These are phyloP conservation scores for Carposina sasakii DNA, from an alignment of 1,140 invertebrate species.

Conservation along the genomic window DNA sequence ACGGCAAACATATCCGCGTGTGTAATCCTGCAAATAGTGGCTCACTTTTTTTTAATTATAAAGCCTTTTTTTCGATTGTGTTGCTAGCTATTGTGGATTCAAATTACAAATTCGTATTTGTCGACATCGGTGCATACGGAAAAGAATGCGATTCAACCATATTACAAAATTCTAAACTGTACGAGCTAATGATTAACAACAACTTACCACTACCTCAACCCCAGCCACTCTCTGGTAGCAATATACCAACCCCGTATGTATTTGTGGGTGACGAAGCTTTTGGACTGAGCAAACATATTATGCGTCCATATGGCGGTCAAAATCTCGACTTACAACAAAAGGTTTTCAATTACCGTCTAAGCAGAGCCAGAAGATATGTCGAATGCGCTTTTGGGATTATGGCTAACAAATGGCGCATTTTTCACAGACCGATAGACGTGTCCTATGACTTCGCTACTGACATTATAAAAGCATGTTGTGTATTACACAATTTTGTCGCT, in stretches of 20 bases:
- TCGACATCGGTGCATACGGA: conserved; percentile 10
- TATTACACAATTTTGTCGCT: neutral
- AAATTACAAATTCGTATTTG: conserved; percentile 8
- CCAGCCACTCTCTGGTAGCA: conserved; percentile 9
- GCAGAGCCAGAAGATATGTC: neutral
- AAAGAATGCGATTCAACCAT: conserved; percentile 9
- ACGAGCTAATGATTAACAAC: conserved; percentile 9
- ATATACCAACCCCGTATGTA: conserved; percentile 8
- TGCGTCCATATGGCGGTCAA: conserved; percentile 8
- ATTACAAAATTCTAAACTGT: conserved; percentile 10
- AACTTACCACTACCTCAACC: conserved; percentile 9
- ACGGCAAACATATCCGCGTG: conserved; percentile 2
- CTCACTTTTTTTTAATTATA: conserved; percentile 10
- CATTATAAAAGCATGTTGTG: neutral
- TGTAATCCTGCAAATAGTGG: conserved; percentile 9
- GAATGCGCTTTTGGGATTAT: neutral
- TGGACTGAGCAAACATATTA: conserved; percentile 4
- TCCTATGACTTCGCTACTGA: neutral
- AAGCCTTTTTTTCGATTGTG: conserved; percentile 6
- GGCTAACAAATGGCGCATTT: neutral
- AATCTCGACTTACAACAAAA: conserved; percentile 10
- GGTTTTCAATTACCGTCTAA: conserved; percentile 1
- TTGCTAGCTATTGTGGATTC: conserved; percentile 3
- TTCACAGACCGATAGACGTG: neutral
- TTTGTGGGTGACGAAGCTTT: neutral